Conservation (phyloP, 1,140 invertebrate genomes). For the Sycophila sp. region DNA sequence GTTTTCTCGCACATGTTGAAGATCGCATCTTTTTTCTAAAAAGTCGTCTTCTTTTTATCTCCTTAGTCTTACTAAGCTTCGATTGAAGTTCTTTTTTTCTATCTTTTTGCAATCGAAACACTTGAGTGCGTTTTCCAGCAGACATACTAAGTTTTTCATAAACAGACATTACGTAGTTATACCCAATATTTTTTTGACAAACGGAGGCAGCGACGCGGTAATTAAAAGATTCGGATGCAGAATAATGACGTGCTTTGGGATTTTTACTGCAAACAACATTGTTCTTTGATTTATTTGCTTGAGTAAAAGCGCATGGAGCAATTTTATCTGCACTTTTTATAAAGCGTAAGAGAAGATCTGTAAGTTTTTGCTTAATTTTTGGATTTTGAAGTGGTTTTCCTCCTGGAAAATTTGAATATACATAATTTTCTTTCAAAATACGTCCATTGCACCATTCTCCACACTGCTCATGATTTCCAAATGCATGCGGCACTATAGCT, state of each 20-base stretch:
- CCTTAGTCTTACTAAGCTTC: not conserved
- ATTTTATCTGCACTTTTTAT: slow-evolving; percentile 32
- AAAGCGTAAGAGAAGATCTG: slow-evolving; percentile 10
- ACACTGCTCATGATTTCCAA: slow-evolving; percentile 31
- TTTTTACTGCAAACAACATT: not conserved
- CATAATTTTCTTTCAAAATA: not conserved
- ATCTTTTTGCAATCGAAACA: not conserved
- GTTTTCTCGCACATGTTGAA: not conserved
- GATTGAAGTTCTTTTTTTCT: not conserved
- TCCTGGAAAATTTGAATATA: slow-evolving; percentile 1
- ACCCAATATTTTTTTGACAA: slow-evolving; percentile 32
- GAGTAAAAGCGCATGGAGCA: slow-evolving; percentile 35
- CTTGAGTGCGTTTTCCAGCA: not conserved
- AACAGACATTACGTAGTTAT: not conserved
- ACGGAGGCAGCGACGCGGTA: slow-evolving; percentile 30
- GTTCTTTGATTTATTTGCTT: slow-evolving; percentile 22
- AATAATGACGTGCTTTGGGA: slow-evolving; percentile 31
- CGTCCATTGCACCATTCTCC: slow-evolving; percentile 15
- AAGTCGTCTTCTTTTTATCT: slow-evolving; percentile 15
- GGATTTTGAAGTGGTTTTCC: not conserved
- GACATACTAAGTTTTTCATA: slow-evolving; percentile 6
- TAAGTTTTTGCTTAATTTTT: not conserved
- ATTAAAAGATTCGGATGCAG: slow-evolving; percentile 35
- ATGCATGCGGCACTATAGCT: slow-evolving; percentile 36
- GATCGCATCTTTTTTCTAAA: not conserved